Evolutionary conservation across 2,113 vertebrate genomes (phyloP).

Genomic region (Columba janthina): DNA sequence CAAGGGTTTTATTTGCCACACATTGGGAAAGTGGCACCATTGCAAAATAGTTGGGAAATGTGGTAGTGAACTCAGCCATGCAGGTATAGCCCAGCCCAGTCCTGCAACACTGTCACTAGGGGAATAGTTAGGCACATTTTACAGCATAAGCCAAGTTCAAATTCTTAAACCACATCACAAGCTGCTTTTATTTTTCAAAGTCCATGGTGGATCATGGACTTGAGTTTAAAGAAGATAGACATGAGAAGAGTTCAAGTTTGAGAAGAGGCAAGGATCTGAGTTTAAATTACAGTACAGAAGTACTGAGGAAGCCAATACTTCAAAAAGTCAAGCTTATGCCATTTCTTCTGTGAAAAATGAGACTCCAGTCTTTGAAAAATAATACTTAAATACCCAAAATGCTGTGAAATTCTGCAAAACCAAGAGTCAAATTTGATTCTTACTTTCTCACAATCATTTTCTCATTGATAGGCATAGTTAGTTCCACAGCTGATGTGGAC

Average conservation of each 20-base stretch:
- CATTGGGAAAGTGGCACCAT: not conserved
- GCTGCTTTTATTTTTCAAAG: not conserved
- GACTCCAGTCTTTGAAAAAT: not conserved
- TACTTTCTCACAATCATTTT: not conserved
- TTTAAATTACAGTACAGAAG: not conserved
- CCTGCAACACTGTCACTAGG: fast-evolving
- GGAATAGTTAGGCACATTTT: not conserved
- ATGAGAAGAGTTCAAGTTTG: not conserved
- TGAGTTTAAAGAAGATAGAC: not conserved
- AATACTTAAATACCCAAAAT: not conserved
- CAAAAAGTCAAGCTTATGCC: not conserved
- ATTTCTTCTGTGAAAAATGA: not conserved
- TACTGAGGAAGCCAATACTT: not conserved
- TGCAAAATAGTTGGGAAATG: not conserved
- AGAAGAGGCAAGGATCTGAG: not conserved
- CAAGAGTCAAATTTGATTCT: not conserved
- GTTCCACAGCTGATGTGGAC: not conserved
- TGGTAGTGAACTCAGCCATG: not conserved
- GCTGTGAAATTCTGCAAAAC: not conserved
- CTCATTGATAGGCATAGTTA: not conserved
- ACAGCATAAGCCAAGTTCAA: not conserved
- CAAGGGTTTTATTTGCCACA: not conserved
- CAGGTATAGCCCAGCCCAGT: not conserved
- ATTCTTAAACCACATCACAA: not conserved
- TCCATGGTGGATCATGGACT: not conserved